Conservation (phyloP, 2,888 invertebrate genomes). For the Tachina lurida region DNA sequence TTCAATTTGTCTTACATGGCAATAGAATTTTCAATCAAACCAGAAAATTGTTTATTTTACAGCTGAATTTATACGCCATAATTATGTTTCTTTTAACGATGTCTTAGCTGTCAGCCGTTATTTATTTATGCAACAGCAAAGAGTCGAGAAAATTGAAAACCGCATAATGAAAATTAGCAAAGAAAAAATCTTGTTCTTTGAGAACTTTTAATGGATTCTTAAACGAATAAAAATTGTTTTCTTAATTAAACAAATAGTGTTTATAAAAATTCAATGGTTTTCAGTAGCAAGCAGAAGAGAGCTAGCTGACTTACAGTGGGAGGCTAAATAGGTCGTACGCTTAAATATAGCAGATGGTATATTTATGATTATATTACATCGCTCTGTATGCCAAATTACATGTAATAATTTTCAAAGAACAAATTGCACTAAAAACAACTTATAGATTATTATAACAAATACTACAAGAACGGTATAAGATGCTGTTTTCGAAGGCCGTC, state of each 20-base stretch:
- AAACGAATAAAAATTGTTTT: constrained; percentile 25
- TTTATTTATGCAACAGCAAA: constrained; percentile 36
- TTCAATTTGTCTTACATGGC: constrained; percentile 5
- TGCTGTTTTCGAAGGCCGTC: too few relatives aligned
- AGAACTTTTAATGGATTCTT: constrained; percentile 28
- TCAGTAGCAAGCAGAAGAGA: neutral
- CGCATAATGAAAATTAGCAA: neutral
- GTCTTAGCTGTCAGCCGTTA: constrained; percentile 12
- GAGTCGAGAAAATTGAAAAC: constrained; percentile 9
- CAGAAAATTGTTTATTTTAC: constrained; percentile 26
- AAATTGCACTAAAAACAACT: too few relatives aligned
- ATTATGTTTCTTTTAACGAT: constrained; percentile 22
- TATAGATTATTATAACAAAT: too few relatives aligned
- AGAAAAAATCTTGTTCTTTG: constrained; percentile 17
- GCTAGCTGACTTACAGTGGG: neutral
- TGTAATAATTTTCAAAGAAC: too few relatives aligned
- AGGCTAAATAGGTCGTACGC: neutral
- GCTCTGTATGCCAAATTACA: too few relatives aligned
- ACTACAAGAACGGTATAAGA: too few relatives aligned
- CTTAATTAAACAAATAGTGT: constrained; percentile 44
- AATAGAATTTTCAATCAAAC: constrained; percentile 7
- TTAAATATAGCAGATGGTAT: neutral
- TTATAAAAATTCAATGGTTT: constrained; percentile 6
- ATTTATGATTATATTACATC: too few relatives aligned
- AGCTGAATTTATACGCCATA: constrained; percentile 20